Base-by-base conservation (phyloP, 2,113 vertebrate species). In the Notarius quadriscutis region DNA sequence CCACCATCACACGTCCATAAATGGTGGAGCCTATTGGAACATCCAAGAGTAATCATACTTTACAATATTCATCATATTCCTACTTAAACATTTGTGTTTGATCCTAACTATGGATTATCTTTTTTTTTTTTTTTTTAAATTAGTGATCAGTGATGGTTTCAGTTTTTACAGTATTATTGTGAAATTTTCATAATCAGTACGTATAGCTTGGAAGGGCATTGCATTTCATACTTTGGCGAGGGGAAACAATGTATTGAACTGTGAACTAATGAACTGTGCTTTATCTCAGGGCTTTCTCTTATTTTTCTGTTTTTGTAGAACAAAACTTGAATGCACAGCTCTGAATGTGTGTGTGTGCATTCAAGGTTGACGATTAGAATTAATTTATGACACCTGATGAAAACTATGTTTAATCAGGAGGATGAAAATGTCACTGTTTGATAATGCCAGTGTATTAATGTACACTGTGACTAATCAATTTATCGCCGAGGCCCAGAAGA, bases 1-100 rank as follows among this genome's bases (percentile, higher is more conserved):
- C 95, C 88, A 96, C 94, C 95, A 96, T 95, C 84, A 96, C 94
- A 27, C 91, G 90, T 0, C 94, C 95, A 1, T 90, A 95, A 87
- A 96, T 95, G 0, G 86, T 91, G 50, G 95, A 95, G 50, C 94
- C 96, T 96, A 79, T 62, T 14, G 86, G 18, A 30, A 22, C 48
- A 86, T 77, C 9, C 22, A 41, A 41, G 18, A 48, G 1, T 20
- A 63, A 58, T 27, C 20, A 51, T 74, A n/a, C 34, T 7, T 18
- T 50, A 10, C 20, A 75, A 75, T 11, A 57, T 25, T 25, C 25
- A n/a, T 5, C 18, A 22, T 55, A 57, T 12, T 75, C 20, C 8
- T 74, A 22, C 41, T 10, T 48, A 22, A 48, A 74, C 27, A 71
- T 71, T 48, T 53, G 48, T 3, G 9, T 11, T 27, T 17, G 22